A percentile compares a stretch with the other conserved stretches of the same genome.
Evolutionary conservation across 2,797 vertebrate genomes (phyloP).

Genomic region (Manis javanica): DNA sequence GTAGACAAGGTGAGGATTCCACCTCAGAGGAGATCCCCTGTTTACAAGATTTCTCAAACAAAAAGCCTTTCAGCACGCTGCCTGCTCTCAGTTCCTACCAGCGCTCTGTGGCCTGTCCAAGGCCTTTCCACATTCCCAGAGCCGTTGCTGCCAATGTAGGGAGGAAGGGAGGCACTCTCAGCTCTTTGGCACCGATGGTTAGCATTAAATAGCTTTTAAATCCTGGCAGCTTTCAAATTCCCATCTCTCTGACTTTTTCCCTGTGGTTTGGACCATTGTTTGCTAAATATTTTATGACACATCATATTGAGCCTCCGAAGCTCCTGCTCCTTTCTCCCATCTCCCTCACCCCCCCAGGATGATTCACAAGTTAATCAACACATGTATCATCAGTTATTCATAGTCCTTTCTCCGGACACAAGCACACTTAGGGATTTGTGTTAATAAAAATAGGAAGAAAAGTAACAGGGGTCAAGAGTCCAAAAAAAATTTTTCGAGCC

Average conservation of each 20-base stretch:
- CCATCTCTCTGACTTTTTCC: conserved; percentile 72
- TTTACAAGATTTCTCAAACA: conserved; percentile 69
- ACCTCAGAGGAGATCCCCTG: conserved; percentile 58
- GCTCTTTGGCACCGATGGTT: conserved; percentile 70
- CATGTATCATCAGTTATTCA: conserved; percentile 70
- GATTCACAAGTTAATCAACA: conserved; percentile 75
- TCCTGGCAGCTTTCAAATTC: conserved; percentile 76
- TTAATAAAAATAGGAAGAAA: conserved; percentile 74
- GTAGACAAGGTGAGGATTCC: conserved; percentile 37
- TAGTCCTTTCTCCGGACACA: conserved; percentile 70
- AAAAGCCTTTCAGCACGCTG: conserved; percentile 16
- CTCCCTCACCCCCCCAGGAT: conserved; percentile 44
- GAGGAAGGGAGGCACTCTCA: conserved; percentile 16
- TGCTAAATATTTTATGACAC: conserved; percentile 80
- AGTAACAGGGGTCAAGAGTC: conserved; percentile 57
- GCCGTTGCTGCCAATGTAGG: conserved; percentile 55
- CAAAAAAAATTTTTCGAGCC: neutral
- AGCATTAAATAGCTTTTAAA: conserved; percentile 81
- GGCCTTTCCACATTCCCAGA: conserved; percentile 37
- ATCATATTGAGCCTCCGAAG: conserved; percentile 66
- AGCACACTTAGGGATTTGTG: conserved; percentile 62
- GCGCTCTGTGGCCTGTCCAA: neutral
- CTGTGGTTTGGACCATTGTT: conserved; percentile 79
- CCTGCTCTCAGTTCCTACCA: neutral
- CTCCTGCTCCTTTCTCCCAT: conserved; percentile 55